phyloP scores from a whole-genome alignment of 2,888 invertebrate species.

The Leptothorax acervorum region DNA sequence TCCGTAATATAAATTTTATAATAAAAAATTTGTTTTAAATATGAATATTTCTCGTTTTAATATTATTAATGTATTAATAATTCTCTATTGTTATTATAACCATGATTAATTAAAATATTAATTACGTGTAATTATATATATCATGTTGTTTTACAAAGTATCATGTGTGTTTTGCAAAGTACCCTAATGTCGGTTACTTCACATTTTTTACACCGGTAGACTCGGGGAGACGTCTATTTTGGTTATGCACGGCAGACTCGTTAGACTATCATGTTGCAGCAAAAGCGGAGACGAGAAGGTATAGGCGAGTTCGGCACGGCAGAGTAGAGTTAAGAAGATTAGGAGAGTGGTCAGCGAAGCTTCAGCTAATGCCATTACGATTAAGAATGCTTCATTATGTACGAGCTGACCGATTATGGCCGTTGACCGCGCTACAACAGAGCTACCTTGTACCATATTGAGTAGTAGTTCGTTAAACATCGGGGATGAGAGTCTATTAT shows the following conservation, averaged over 20 bases:
- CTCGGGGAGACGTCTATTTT: conserved; percentile 50
- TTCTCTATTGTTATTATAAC: background rate
- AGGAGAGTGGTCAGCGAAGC: conserved; percentile 78
- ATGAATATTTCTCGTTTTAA: background rate
- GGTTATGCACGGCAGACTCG: conserved; percentile 52
- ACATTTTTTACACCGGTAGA: conserved; percentile 38
- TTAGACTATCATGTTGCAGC: conserved; percentile 47
- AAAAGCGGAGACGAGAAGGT: conserved; percentile 57
- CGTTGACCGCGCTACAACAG: conserved; percentile 66
- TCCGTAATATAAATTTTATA: background rate
- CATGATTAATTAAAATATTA: background rate
- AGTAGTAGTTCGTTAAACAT: conserved; percentile 64
- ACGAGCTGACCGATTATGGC: conserved; percentile 67
- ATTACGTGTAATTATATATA: background rate
- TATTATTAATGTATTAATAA: background rate
- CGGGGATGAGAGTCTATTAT: conserved; percentile 57
- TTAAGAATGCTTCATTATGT: conserved; percentile 81
- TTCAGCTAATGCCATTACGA: conserved; percentile 78
- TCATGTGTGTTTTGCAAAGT: conserved; percentile 23
- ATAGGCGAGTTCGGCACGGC: conserved; percentile 66
- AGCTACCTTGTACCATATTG: conserved; percentile 64
- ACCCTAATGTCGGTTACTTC: conserved; percentile 28
- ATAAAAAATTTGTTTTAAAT: background rate
- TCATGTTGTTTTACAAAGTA: conserved; percentile 2
- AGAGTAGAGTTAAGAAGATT: conserved; percentile 74